Conservation (phyloP, 2,888 invertebrate genomes). For the Scaptomyza reducta region DNA sequence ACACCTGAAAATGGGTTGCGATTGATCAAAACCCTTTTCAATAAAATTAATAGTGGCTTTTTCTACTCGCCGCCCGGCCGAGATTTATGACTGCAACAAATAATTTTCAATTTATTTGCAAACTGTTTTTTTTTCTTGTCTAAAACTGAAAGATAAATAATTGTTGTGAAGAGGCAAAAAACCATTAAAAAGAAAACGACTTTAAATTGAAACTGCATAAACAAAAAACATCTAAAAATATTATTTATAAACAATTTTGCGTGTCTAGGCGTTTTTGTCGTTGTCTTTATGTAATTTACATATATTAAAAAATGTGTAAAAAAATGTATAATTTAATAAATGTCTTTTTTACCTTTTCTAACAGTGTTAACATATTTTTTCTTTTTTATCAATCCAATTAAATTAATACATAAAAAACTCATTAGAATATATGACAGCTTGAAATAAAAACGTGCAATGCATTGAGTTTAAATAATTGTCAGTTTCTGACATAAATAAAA, state of each 20-base stretch:
- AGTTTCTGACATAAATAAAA: constrained; percentile 8
- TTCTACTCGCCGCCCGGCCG: constrained; percentile 11
- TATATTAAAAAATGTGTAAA: constrained; percentile 8
- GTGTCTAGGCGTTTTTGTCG: constrained; percentile 50
- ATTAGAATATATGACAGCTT: constrained; percentile 50
- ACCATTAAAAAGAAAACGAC: constrained; percentile 13
- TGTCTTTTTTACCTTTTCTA: constrained; percentile 21
- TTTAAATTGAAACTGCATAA: constrained; percentile 17
- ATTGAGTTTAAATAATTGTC: constrained; percentile 8
- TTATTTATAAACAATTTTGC: constrained; percentile 23
- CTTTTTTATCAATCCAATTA: constrained; percentile 31
- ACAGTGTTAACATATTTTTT: constrained; percentile 18
- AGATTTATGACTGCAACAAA: constrained; percentile 64
- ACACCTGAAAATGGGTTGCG: constrained; percentile 29
- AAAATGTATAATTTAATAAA: constrained; percentile 43
- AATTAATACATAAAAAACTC: constrained; percentile 49
- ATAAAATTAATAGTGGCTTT: constrained; percentile 63
- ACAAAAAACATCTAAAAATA: constrained; percentile 9
- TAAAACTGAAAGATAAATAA: constrained; percentile 36
- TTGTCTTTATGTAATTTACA: constrained; percentile 57
- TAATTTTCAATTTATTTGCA: constrained; percentile 48
- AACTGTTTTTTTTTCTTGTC: background rate
- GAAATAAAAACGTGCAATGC: constrained; percentile 28
- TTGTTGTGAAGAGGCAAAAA: constrained; percentile 30
- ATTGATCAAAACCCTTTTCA: constrained; percentile 67